Percentiles rank a stretch among this genome's conserved stretches.
Conservation (phyloP, 2,113 vertebrate species). For the Cyphomyrus discorhynchus region DNA sequence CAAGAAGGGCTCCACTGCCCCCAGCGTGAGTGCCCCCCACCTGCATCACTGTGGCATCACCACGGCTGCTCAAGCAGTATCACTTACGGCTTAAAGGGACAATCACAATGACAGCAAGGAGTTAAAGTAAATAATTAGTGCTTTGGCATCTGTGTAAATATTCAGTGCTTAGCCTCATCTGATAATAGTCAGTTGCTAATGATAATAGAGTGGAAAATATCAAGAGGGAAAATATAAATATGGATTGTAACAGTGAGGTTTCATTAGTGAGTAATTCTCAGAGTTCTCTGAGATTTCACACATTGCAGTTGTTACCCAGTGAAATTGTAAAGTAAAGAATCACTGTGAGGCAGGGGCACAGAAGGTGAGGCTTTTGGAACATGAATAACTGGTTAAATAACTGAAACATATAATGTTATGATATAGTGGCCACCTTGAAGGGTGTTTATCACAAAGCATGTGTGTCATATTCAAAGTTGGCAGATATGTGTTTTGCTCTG, state of each 20-base stretch:
- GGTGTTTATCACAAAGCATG: background rate
- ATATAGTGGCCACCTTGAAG: background rate
- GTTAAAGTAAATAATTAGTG: background rate
- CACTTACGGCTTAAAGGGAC: background rate
- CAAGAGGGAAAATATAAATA: background rate
- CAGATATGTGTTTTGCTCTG: background rate
- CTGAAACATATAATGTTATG: background rate
- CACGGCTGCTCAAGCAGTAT: background rate
- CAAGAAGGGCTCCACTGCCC: conserved; percentile 76
- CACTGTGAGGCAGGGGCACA: background rate
- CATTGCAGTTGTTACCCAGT: background rate
- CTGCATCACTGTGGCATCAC: background rate
- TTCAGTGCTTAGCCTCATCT: background rate
- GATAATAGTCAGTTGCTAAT: background rate
- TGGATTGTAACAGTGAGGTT: background rate
- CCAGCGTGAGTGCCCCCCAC: conserved; percentile 70
- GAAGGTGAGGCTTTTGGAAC: background rate
- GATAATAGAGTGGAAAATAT: background rate
- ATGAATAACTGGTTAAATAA: background rate
- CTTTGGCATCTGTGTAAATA: background rate
- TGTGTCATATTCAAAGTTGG: background rate
- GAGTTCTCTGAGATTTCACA: background rate
- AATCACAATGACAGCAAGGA: background rate
- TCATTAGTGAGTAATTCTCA: background rate
- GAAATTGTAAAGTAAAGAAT: background rate